These are phyloP conservation scores for Anthopleura sola DNA, from an alignment of 64 coral and sea anemone species.

Conservation along the genomic window DNA sequence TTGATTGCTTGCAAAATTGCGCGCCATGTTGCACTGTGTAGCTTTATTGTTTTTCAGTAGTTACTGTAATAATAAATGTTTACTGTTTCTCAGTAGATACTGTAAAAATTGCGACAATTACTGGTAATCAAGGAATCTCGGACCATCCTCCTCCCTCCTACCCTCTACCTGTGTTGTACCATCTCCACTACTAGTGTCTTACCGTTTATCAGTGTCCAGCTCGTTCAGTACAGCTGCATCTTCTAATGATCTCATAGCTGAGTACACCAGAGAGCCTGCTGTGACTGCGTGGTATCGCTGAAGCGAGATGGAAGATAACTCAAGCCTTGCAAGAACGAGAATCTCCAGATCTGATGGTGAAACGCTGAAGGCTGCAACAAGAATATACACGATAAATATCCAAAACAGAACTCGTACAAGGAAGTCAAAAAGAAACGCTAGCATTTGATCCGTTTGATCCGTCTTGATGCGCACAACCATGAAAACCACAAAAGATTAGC, in stretches of 20 bases:
- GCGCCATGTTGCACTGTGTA: no score
- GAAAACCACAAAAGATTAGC: no score
- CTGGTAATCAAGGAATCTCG: no score
- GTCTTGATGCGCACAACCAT: neutral
- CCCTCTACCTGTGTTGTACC: neutral
- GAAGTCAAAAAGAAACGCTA: neutral
- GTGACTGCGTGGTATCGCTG: slow-evolving; percentile 68
- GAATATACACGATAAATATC: neutral
- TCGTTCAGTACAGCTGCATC: slow-evolving; percentile 86
- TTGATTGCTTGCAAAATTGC: no score
- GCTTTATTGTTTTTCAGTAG: no score
- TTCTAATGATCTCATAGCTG: slow-evolving; percentile 86
- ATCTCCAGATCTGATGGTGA: slow-evolving; percentile 71
- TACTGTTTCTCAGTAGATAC: no score
- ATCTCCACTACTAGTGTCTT: neutral
- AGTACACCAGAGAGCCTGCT: slow-evolving; percentile 54
- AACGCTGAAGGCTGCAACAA: slow-evolving; percentile 32
- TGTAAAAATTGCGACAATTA: no score
- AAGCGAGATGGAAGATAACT: slow-evolving; percentile 55
- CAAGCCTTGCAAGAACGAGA: slow-evolving; percentile 53
- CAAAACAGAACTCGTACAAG: neutral
- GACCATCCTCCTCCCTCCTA: no score
- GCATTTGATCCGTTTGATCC: neutral
- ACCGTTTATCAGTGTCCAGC: slow-evolving; percentile 78
- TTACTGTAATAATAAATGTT: no score